Conservation (phyloP, 2,797 vertebrate species). For the Bryconaethiops microstoma region DNA sequence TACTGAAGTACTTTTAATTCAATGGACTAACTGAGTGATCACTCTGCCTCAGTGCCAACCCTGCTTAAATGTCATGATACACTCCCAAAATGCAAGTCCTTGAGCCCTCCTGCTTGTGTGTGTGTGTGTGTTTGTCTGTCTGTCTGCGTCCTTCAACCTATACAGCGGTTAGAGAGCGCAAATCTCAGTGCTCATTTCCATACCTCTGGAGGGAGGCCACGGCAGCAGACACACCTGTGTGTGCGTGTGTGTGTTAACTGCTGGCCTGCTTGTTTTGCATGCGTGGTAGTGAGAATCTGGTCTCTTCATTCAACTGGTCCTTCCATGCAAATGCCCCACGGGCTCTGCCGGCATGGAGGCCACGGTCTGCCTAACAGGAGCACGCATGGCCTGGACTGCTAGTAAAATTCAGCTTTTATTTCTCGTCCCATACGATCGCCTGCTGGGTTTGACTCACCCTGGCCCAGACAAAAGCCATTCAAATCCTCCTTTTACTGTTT, state of each 20-base stretch:
- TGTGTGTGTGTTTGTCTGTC: slow-evolving; percentile 23
- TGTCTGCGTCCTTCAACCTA: slow-evolving; percentile 32
- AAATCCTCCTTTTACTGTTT: slow-evolving; percentile 61
- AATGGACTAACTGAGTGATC: background rate
- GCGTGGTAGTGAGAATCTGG: slow-evolving; percentile 79
- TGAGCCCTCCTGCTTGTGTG: slow-evolving; percentile 12
- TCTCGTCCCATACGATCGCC: slow-evolving; percentile 61
- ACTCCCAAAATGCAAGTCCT: background rate
- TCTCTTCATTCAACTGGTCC: slow-evolving; percentile 77
- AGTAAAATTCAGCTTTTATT: slow-evolving; percentile 75
- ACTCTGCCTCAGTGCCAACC: background rate
- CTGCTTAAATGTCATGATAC: slow-evolving; percentile 5
- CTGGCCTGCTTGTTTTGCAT: slow-evolving; percentile 80
- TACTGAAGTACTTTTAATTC: background rate
- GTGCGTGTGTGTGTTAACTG: slow-evolving; percentile 75
- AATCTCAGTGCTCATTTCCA: slow-evolving; percentile 78
- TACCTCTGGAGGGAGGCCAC: slow-evolving; percentile 62
- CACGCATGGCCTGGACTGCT: slow-evolving; percentile 77
- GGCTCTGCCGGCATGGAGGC: slow-evolving; percentile 69
- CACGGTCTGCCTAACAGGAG: slow-evolving; percentile 78
- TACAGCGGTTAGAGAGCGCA: slow-evolving; percentile 54
- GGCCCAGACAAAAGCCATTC: slow-evolving; percentile 69
- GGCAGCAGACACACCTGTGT: slow-evolving; percentile 73
- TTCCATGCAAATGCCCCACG: slow-evolving; percentile 78
- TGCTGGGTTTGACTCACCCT: slow-evolving; percentile 60